Evolutionary conservation across 2,113 vertebrate species (phyloP), one percentile per base, ranked within the genome.

Genomic region (Entomyzon cyanotis): DNA sequence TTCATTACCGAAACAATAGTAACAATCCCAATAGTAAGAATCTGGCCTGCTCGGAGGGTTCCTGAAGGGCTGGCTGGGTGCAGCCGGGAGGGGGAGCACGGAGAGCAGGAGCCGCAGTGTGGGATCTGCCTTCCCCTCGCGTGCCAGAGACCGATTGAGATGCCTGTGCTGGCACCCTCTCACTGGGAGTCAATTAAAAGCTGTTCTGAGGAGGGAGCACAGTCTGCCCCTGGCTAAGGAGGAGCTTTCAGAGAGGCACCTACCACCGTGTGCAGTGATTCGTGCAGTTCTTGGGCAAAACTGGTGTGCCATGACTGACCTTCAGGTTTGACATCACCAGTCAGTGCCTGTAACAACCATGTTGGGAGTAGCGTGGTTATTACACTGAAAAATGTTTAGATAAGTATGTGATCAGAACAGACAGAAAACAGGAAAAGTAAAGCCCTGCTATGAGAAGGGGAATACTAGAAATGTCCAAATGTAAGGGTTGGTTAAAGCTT

Each of bases 81-180:
- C 81, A 62, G 76, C 81, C 46, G 7, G 92, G 73, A 94, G 87
- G 16, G 78, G 85, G 41, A 81, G 73, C 27, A 8, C 14, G 5
- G 16, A 10, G 69, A 91, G 73, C 58, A 17, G 69, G 39, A 69
- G 37, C 65, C 15, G 3, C 62, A 4, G 12, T 0, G 9, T 11
- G 20, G 52, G 21, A 53, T 80, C 49, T 28, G 46, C n/a, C 59
- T 76, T 64, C 46, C 27, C n/a, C 15, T 64, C 0, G 0, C 4
- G 2, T 28, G 37, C 6, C 8, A 23, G 46, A 46, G 44, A 21
- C 14, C 0, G 0, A 7, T 0, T 2, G 17, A 30, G 33, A 33
- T 0, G 1, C 10, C 56, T 35, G 49, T 44, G 44, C 58, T 59
- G 71, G 9, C 30, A 1, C 47, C 52, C 30, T 11, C 33, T 63